Percentiles rank a stretch among this genome's conserved stretches.
phyloP scores from a whole-genome alignment of 2,888 invertebrate genomes.

The Brenthis ino region DNA sequence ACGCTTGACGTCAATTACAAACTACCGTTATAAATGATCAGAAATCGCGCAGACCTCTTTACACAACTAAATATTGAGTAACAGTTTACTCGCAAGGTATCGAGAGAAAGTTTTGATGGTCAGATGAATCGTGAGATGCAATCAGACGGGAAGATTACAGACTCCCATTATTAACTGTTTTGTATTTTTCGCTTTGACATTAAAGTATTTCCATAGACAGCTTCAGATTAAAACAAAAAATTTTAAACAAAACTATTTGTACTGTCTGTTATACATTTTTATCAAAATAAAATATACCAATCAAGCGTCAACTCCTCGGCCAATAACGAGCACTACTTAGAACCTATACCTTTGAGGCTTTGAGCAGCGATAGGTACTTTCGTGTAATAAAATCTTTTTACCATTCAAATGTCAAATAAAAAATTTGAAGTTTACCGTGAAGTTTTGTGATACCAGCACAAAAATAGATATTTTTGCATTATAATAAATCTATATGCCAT shows the following conservation, averaged over 20 bases:
- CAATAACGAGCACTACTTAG: slow-evolving; percentile 35
- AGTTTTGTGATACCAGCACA: slow-evolving; percentile 2
- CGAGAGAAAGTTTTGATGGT: slow-evolving; percentile 74
- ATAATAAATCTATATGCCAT: not conserved
- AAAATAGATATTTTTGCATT: not conserved
- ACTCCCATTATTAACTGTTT: slow-evolving; percentile 49
- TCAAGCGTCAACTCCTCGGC: slow-evolving; percentile 42
- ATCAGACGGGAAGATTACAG: slow-evolving; percentile 54
- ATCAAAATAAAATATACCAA: slow-evolving; percentile 49
- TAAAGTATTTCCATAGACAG: not conserved
- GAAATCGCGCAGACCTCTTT: slow-evolving; percentile 54
- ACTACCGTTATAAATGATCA: slow-evolving; percentile 63
- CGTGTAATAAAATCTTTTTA: slow-evolving; percentile 21
- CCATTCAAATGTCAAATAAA: slow-evolving; percentile 22
- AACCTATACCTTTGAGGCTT: slow-evolving; percentile 9
- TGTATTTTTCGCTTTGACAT: slow-evolving; percentile 15
- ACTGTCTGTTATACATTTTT: slow-evolving; percentile 39
- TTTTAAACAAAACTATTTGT: slow-evolving; percentile 6
- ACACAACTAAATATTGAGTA: slow-evolving; percentile 69
- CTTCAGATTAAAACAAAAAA: not conserved
- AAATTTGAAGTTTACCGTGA: slow-evolving; percentile 23
- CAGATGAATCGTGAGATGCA: slow-evolving; percentile 60
- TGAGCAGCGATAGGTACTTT: slow-evolving; percentile 16
- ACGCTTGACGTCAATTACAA: slow-evolving; percentile 56
- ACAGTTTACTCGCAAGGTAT: slow-evolving; percentile 64